Conservation (phyloP, 1,140 invertebrate genomes). For the Gerris buenoi region DNA sequence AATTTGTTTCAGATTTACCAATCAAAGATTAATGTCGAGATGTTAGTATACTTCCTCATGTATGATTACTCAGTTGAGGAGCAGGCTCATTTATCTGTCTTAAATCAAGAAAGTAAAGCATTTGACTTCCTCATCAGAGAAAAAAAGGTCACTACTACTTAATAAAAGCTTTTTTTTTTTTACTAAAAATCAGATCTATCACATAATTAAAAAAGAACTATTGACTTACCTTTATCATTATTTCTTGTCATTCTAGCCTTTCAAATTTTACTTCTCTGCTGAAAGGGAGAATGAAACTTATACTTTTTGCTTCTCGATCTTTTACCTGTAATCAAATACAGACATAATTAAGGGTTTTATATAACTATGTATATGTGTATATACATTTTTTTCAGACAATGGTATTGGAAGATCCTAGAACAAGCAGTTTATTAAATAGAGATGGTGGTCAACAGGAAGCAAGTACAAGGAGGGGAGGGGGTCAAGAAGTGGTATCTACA, state of each 20-base stretch:
- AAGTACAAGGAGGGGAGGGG: conserved; percentile 49
- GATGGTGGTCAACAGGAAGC: background rate
- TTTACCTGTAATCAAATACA: too few relatives aligned
- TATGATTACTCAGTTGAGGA: conserved; percentile 87
- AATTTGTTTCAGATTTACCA: conserved; percentile 46
- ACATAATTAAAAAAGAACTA: too few relatives aligned
- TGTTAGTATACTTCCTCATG: conserved; percentile 76
- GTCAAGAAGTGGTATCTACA: conserved; percentile 26
- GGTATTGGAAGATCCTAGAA: conserved; percentile 58
- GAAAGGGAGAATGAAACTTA: too few relatives aligned
- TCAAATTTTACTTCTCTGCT: too few relatives aligned
- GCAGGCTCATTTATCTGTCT: conserved; percentile 78
- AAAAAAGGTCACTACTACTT: too few relatives aligned
- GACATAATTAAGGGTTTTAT: too few relatives aligned
- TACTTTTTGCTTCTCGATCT: too few relatives aligned
- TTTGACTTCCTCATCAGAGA: conserved; percentile 83
- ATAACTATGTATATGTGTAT: conserved; percentile 31
- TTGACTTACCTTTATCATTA: too few relatives aligned
- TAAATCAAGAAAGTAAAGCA: conserved; percentile 81
- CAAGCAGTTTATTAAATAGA: background rate
- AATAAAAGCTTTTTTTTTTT: too few relatives aligned
- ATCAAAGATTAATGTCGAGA: conserved; percentile 36
- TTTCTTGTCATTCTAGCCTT: too few relatives aligned
- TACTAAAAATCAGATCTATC: too few relatives aligned
- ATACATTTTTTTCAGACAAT: conserved; percentile 56